A percentile compares a stretch with the other conserved stretches of the same genome.
These are phyloP conservation scores for Pyralis farinalis DNA, from an alignment of 2,888 invertebrate species.

Conservation along the genomic window DNA sequence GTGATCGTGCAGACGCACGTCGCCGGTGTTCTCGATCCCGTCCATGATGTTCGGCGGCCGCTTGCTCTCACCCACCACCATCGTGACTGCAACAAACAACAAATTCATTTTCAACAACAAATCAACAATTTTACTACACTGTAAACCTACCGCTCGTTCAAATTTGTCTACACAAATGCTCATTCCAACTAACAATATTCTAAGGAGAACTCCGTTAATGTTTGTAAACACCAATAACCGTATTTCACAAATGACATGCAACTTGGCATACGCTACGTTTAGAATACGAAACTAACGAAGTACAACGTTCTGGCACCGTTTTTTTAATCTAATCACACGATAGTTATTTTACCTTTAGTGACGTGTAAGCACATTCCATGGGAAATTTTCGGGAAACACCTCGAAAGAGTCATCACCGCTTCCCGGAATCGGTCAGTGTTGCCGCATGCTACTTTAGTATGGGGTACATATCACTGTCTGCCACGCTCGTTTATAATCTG, in stretches of 20 bases:
- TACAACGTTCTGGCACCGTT: too few relatives aligned
- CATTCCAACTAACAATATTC: background rate
- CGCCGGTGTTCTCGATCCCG: constrained; percentile 93
- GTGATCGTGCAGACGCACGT: constrained; percentile 94
- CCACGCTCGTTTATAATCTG: constrained; percentile 53
- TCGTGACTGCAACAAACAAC: constrained; percentile 77
- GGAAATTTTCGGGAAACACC: constrained; percentile 50
- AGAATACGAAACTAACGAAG: too few relatives aligned
- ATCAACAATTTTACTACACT: too few relatives aligned
- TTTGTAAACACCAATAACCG: background rate
- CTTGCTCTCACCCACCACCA: constrained; percentile 90
- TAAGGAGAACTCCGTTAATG: background rate
- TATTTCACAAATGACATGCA: constrained; percentile 3
- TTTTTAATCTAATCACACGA: too few relatives aligned
- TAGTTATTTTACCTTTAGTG: background rate
- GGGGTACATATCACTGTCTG: constrained; percentile 37
- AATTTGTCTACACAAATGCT: too few relatives aligned
- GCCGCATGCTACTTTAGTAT: constrained; percentile 23
- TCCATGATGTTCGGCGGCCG: constrained; percentile 92
- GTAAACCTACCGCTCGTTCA: too few relatives aligned
- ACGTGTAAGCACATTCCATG: constrained; percentile 24
- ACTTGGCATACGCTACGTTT: constrained; percentile 1
- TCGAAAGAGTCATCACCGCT: constrained; percentile 38
- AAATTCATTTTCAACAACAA: too few relatives aligned
- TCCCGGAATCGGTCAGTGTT: constrained; percentile 38